Conservation (phyloP, 2,797 vertebrate species). For the Sarcophilus harrisii region DNA sequence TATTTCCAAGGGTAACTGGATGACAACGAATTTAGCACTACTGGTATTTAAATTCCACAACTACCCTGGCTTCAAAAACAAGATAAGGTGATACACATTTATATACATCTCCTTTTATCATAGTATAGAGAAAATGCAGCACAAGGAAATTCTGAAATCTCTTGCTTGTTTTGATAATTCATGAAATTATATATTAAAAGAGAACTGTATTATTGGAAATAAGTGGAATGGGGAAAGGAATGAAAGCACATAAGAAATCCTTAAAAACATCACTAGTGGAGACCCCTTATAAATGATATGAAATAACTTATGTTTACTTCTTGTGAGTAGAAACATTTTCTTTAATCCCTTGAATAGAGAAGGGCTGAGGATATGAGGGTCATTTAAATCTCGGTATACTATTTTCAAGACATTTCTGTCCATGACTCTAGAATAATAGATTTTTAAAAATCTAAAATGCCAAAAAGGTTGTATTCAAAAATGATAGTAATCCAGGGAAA, state of each 20-base stretch:
- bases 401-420: slow-evolving; percentile 59
- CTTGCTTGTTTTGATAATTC: slow-evolving; percentile 77
- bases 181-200: slow-evolving; percentile 79
- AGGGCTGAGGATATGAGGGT: slow-evolving; percentile 35
- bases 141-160: slow-evolving; percentile 78
- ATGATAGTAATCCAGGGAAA: slow-evolving; percentile 45
- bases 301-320: slow-evolving; percentile 71
- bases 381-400: slow-evolving; percentile 65
- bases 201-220: slow-evolving; percentile 66
- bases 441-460: slow-evolving; percentile 64
- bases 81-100: slow-evolving; percentile 72
- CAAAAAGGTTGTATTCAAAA: slow-evolving; percentile 37
- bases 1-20: slow-evolving; percentile 70
- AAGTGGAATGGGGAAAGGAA: slow-evolving; percentile 40
- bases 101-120: slow-evolving; percentile 76
- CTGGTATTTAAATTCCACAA: slow-evolving; percentile 70
- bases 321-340: slow-evolving; percentile 72
- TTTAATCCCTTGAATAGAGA: slow-evolving; percentile 65
- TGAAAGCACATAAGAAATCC: slow-evolving; percentile 64
- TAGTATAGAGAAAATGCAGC: slow-evolving; percentile 75
- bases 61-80: slow-evolving; percentile 77
- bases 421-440: slow-evolving; percentile 63
- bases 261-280: slow-evolving; percentile 37
- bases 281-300: slow-evolving; percentile 62
- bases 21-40: slow-evolving; percentile 61